Evolutionary conservation across 2,888 invertebrate species (phyloP).

Genomic region (Hirtodrosophila histrioides): DNA sequence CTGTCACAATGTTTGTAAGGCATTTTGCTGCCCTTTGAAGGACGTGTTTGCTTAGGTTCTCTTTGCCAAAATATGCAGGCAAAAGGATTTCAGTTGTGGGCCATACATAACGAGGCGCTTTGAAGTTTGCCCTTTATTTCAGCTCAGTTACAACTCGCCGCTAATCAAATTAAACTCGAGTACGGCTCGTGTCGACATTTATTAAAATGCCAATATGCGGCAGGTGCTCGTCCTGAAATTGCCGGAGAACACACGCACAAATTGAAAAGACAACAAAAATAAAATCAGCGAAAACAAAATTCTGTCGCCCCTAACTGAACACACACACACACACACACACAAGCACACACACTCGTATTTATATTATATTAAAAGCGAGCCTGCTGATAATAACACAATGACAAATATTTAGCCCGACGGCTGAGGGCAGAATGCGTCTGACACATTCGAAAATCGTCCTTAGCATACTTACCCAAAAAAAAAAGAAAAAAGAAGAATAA

Average conservation of each 20-base stretch:
- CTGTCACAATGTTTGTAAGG: constrained; percentile 42
- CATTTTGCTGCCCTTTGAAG: constrained; percentile 47
- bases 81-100: constrained; percentile 10
- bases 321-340: constrained; percentile 5
- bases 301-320: constrained; percentile 15
- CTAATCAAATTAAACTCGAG: constrained; percentile 74
- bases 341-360: constrained; percentile 10
- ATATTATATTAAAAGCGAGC: constrained; percentile 34
- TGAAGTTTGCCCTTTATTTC: constrained; percentile 29
- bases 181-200: constrained; percentile 53
- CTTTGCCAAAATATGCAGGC: constrained; percentile 29
- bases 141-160: constrained; percentile 14
- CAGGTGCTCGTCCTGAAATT: constrained; percentile 32
- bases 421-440: constrained; percentile 55
- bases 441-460: constrained; percentile 56
- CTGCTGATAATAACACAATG: constrained; percentile 66
- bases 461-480: constrained; percentile 23
- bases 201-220: constrained; percentile 74
- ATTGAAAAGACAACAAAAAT: constrained; percentile 35
- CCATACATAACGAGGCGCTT: constrained; percentile 10
- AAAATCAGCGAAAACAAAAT: constrained; percentile 24
- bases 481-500: neutral
- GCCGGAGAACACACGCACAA: constrained; percentile 27
- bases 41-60: constrained; percentile 58
- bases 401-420: constrained; percentile 57